These are phyloP conservation scores for Aptenodytes patagonicus DNA, from an alignment of 2,113 vertebrate genomes.

Conservation along the genomic window DNA sequence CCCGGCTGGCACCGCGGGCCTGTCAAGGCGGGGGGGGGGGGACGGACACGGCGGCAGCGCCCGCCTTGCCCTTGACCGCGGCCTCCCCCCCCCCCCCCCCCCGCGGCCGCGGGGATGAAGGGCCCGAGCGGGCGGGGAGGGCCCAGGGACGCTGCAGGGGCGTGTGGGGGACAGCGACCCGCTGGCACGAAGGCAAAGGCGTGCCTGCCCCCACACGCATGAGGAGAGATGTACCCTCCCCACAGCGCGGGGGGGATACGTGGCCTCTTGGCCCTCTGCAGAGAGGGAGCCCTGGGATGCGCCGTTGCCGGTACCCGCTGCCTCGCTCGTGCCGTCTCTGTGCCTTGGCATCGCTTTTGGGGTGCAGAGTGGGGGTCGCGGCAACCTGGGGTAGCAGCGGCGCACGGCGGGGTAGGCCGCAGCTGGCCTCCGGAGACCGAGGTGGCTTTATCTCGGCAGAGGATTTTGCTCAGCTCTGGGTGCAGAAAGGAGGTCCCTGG, in stretches of 20 bases:
- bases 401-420: rapidly evolving
- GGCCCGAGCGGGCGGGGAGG: neutral
- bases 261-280: neutral
- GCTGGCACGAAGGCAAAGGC: neutral
- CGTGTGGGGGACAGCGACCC: neutral
- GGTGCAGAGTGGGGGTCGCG: rapidly evolving
- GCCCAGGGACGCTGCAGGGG: neutral
- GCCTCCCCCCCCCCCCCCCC: too few relatives aligned
- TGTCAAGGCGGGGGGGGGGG: neutral
- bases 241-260: neutral
- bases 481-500: neutral
- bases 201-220: rapidly evolving
- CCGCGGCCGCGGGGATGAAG: neutral
- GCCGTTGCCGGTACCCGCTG: rapidly evolving
- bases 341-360: rapidly evolving
- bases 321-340: rapidly evolving
- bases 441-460: rapidly evolving
- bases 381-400: rapidly evolving
- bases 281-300: neutral
- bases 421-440: neutral
- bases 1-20: neutral
- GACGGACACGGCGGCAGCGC: neutral
- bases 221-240: neutral
- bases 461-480: neutral
- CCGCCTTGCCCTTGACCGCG: neutral